A percentile compares a stretch with the other conserved stretches of the same genome.
Conservation (phyloP, 2,888 invertebrate genomes). For the Baccha elongata region DNA sequence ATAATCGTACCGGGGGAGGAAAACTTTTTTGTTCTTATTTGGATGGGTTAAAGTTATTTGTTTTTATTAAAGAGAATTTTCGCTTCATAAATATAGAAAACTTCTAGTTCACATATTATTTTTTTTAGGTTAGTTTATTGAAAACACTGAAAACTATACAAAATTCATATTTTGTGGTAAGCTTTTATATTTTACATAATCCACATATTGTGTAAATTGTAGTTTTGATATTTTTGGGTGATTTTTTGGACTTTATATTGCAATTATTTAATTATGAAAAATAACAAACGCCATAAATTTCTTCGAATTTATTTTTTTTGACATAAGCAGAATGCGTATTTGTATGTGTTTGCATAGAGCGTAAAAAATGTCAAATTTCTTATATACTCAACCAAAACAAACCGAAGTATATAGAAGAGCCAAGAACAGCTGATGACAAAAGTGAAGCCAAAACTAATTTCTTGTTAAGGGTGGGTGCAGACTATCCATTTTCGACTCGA, state of each 20-base stretch:
- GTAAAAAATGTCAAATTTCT: conserved; percentile 19
- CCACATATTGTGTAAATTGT: neutral
- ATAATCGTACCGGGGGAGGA: neutral
- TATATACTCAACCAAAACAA: conserved; percentile 58
- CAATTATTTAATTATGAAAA: conserved; percentile 40
- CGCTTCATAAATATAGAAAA: neutral
- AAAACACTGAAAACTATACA: conserved; percentile 21
- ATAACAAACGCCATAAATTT: conserved; percentile 56
- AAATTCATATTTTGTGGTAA: conserved; percentile 6
- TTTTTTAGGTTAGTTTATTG: conserved; percentile 60
- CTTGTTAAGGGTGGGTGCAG: neutral
- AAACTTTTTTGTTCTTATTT: neutral
- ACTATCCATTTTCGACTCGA: too few species aligned
- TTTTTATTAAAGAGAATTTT: conserved; percentile 11
- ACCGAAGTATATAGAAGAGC: conserved; percentile 37
- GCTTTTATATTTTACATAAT: neutral
- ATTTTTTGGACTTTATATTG: neutral
- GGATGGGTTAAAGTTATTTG: neutral
- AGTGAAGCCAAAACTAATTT: conserved; percentile 26
- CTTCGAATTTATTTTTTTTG: conserved; percentile 57
- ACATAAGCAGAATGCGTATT: conserved; percentile 39
- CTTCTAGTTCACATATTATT: conserved; percentile 45
- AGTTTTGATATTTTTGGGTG: neutral
- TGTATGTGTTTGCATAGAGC: conserved; percentile 22
- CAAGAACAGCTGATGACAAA: conserved; percentile 45